These are phyloP conservation scores for Molossus molossus DNA, from an alignment of 2,797 vertebrate species.

Conservation along the genomic window DNA sequence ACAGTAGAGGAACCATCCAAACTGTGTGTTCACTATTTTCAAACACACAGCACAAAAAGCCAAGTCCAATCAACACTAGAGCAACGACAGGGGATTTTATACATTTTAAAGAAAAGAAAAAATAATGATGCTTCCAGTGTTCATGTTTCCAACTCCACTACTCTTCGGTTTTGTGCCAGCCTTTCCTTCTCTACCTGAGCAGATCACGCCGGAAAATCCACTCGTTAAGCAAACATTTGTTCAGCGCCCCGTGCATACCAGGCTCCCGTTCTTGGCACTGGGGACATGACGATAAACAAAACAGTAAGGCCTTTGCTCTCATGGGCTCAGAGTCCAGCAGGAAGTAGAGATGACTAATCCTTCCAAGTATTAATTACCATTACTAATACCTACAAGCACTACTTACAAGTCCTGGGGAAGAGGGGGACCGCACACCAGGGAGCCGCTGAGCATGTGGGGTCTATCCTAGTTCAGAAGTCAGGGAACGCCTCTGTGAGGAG, in stretches of 20 bases:
- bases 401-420: not conserved
- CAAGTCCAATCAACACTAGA: not conserved
- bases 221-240: conserved; percentile 80
- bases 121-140: not conserved
- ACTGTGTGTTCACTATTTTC: not conserved
- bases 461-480: not conserved
- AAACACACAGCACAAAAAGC: conserved; percentile 27
- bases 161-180: conserved; percentile 48
- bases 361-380: not conserved
- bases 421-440: not conserved
- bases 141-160: conserved; percentile 7
- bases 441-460: accelerated
- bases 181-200: conserved; percentile 57
- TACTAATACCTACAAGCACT: not conserved
- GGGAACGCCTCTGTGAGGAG: not conserved
- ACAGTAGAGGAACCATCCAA: not conserved
- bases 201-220: conserved; percentile 73
- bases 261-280: conserved; percentile 71
- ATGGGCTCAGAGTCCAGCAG: not conserved
- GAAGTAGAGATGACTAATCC: conserved; percentile 21
- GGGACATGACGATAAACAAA: conserved; percentile 59
- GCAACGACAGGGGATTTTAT: not conserved
- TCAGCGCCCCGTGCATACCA: conserved; percentile 67
- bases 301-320: conserved; percentile 31
- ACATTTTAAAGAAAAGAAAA: not conserved